Conservation (phyloP, 2,888 invertebrate species). For the Tiliacea citrago region DNA sequence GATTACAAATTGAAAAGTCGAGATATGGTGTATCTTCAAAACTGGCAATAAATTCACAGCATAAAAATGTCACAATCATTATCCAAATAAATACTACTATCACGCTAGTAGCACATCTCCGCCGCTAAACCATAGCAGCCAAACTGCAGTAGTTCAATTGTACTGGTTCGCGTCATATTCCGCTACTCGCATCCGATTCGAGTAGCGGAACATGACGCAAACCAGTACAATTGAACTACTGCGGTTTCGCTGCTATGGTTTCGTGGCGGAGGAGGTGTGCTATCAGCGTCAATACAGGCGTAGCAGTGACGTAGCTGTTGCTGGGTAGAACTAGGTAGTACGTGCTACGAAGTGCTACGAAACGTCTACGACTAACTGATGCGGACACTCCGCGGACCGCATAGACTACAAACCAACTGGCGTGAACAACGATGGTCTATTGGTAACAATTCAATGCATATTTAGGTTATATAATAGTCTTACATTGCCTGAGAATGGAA, state of each 20-base stretch:
- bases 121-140: too few relatives aligned
- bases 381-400: not conserved
- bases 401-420: not conserved
- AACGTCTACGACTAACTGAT: constrained; percentile 16
- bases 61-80: not conserved
- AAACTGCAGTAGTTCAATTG: too few relatives aligned
- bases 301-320: constrained; percentile 15
- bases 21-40: not conserved
- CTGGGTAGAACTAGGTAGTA: constrained; percentile 29
- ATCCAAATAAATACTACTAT: not conserved
- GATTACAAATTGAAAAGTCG: not conserved
- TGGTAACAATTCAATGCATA: constrained; percentile 18
- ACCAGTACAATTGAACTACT: too few relatives aligned
- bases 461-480: not conserved
- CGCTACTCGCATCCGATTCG: too few relatives aligned
- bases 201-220: too few relatives aligned
- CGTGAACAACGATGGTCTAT: constrained; percentile 17
- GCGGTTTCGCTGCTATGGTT: too few relatives aligned
- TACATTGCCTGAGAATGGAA: not conserved
- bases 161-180: too few relatives aligned
- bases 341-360: constrained; percentile 46
- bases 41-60: not conserved
- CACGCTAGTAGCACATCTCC: too few relatives aligned
- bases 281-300: not conserved
- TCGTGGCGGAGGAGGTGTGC: too few relatives aligned